These are phyloP conservation scores for Bucco capensis DNA, from an alignment of 2,113 vertebrate species.

Conservation along the genomic window DNA sequence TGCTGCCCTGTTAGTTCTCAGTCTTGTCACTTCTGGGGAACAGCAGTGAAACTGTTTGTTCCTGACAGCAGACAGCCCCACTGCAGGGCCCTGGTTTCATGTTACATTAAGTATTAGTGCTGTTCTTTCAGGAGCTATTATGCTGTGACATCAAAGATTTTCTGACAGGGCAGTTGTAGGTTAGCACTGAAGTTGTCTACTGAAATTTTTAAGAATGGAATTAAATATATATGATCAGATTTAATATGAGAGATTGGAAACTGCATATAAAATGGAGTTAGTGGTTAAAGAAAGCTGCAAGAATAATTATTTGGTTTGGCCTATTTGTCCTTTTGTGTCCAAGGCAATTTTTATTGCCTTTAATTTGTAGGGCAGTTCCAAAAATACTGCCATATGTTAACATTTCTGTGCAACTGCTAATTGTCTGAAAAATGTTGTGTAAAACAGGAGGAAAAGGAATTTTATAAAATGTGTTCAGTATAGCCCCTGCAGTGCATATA, in stretches of 20 bases:
- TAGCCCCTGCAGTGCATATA: conserved; percentile 29
- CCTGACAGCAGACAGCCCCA: conserved; percentile 78
- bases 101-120: conserved; percentile 81
- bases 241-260: conserved; percentile 69
- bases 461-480: conserved; percentile 32
- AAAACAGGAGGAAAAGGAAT: conserved; percentile 33
- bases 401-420: conserved; percentile 47
- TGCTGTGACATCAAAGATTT: conserved; percentile 81
- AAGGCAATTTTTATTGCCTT: conserved; percentile 64
- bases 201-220: conserved; percentile 81
- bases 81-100: conserved; percentile 78
- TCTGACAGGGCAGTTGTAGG: conserved; percentile 78
- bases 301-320: conserved; percentile 64
- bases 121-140: conserved; percentile 82
- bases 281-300: conserved; percentile 66
- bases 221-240: conserved; percentile 81
- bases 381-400: conserved; percentile 63
- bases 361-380: conserved; percentile 58
- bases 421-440: conserved; percentile 64
- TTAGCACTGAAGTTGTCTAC: conserved; percentile 76
- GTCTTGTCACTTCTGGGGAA: conserved; percentile 75
- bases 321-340: conserved; percentile 65
- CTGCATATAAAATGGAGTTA: conserved; percentile 60
- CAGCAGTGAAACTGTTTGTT: conserved; percentile 75
- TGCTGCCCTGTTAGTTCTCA: conserved; percentile 66